Conservation (phyloP, 2,888 invertebrate genomes). For the Euplexia lucipara region DNA sequence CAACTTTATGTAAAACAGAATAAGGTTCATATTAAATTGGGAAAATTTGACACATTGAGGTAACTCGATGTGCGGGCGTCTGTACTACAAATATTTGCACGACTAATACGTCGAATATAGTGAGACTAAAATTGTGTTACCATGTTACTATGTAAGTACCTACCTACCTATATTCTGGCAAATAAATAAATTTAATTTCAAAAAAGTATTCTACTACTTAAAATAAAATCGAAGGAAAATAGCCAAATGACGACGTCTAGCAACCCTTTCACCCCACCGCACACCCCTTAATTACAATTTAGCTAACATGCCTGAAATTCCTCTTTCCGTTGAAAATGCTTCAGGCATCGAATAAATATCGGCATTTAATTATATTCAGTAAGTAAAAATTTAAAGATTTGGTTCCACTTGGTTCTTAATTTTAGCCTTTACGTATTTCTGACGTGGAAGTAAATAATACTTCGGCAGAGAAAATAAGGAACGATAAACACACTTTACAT, state of each 20-base stretch:
- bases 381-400: slow-evolving; percentile 10
- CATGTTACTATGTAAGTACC: not conserved
- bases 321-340: slow-evolving; percentile 47
- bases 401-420: not conserved
- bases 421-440: not conserved
- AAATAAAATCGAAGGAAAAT: slow-evolving; percentile 34
- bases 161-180: too few relatives aligned
- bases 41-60: too few relatives aligned
- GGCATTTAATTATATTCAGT: slow-evolving; percentile 36
- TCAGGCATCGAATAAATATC: slow-evolving; percentile 37
- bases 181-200: too few relatives aligned
- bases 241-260: slow-evolving; percentile 33
- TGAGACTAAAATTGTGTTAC: too few relatives aligned
- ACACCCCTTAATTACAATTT: slow-evolving; percentile 60
- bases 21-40: too few relatives aligned
- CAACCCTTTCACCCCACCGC: slow-evolving; percentile 42
- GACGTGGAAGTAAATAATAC: too few relatives aligned
- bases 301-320: slow-evolving; percentile 60
- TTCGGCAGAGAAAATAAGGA: too few relatives aligned
- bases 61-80: too few relatives aligned
- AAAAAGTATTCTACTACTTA: not conserved
- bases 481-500: too few relatives aligned
- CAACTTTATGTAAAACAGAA: too few relatives aligned
- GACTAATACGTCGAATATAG: too few relatives aligned
- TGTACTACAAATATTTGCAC: too few relatives aligned